Evolutionary conservation across 2,888 invertebrate species (phyloP).

Genomic region (Chymomyza procnemis): DNA sequence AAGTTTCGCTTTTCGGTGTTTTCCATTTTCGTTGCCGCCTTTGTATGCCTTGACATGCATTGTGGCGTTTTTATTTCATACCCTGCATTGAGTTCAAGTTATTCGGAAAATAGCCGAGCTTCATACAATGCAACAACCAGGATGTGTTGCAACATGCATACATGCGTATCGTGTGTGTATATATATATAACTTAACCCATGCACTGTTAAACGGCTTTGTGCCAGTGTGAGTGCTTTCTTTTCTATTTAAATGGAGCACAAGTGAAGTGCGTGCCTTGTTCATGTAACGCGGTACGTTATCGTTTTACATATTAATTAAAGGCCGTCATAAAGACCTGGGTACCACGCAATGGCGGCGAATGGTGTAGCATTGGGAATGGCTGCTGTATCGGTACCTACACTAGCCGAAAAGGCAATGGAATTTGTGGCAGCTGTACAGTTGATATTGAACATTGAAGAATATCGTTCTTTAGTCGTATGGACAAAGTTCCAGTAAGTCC

Average conservation of each 20-base stretch:
- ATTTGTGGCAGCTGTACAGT: too few relatives aligned
- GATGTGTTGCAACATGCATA: background rate
- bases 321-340: constrained; percentile 17
- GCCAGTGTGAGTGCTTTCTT: constrained; percentile 47
- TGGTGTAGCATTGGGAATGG: background rate
- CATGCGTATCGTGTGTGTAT: constrained; percentile 1
- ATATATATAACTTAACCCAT: constrained; percentile 1
- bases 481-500: too few relatives aligned
- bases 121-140: constrained; percentile 31
- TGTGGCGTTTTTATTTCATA: constrained; percentile 64
- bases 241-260: constrained; percentile 74
- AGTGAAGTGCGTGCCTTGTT: constrained; percentile 63
- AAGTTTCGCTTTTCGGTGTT: constrained; percentile 66
- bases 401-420: background rate
- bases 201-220: background rate
- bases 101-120: constrained; percentile 67
- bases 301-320: constrained; percentile 69
- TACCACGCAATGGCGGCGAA: constrained; percentile 7
- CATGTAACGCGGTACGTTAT: constrained; percentile 24
- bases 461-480: too few relatives aligned
- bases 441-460: too few relatives aligned
- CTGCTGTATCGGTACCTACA: background rate
- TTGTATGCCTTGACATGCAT: constrained; percentile 53
- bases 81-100: constrained; percentile 69
- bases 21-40: constrained; percentile 49